Evolutionary conservation across 2,888 invertebrate genomes (phyloP), one percentile per base, ranked within the genome.

Genomic region (Euplagia quadripunctaria): DNA sequence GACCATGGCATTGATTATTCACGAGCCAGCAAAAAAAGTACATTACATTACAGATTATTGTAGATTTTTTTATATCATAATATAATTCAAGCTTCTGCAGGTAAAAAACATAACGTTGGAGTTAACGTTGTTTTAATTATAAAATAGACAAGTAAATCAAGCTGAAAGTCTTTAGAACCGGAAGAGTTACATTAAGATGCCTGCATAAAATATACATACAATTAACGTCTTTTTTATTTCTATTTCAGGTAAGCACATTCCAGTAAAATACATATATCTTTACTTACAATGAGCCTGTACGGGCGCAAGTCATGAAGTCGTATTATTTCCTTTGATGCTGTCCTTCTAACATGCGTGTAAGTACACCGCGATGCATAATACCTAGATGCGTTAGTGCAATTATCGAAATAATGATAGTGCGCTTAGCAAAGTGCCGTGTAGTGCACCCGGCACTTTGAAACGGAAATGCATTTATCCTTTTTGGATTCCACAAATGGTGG

Each of bases 321-420:
- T 63, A 71, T 64, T 75, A 77, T 71, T 77, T 64, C 73, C 79
- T 84, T 83, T 84, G 79, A 82, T 66, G 79, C 68, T 67, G 64
- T 74, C 67, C 67, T 73, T 78, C 73, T 81, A 82, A 83, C 75
- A 78, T 72, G 75, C 76, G 65, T 78, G 77, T 72, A 81, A 82
- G 82, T 79, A 68, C 68, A 79, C 80, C 70, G 14, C 17, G 83
- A 82, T 72, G 70, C 31, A 43, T 55, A 63, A 69, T 66, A 46
- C 20, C 79, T 83, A 70, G 83, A 84, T 79, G 72, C 72, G 82
- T 31, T 61, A 73, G 9, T 42, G 65, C 43, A 52, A 66, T 75
- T 63, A 69, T 69, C 12, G 17, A 14, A 67, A 69, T 80, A 71
- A 71, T 77, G 46, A 68, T 71, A 66, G 67, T 64, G 58, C 70